phyloP scores from a whole-genome alignment of 2,113 vertebrate genomes.

The Prinia subflava region DNA sequence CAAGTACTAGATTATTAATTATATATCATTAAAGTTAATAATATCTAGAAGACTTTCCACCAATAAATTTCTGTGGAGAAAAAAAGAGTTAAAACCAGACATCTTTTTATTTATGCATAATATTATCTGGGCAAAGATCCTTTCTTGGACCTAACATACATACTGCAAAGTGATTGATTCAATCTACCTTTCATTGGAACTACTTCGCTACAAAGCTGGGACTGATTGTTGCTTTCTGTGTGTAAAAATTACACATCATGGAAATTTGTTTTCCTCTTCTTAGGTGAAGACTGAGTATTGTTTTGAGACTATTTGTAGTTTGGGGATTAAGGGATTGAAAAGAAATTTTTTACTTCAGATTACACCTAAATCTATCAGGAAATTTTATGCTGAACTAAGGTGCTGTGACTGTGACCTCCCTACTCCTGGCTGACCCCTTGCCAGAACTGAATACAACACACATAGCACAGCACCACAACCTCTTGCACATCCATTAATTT shows the following conservation, averaged over 20 bases:
- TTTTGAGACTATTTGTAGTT: neutral
- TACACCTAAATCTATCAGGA: neutral
- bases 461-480: neutral
- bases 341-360: neutral
- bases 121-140: neutral
- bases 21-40: neutral
- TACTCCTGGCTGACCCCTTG: neutral
- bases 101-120: neutral
- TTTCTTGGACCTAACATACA: neutral
- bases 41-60: neutral
- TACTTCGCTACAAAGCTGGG: constrained; percentile 12
- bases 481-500: neutral
- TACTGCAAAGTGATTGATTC: constrained; percentile 7
- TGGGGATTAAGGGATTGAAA: neutral
- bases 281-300: neutral
- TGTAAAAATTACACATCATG: neutral
- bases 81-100: neutral
- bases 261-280: neutral
- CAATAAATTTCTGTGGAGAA: neutral
- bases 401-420: neutral
- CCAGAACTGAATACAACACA: fast-evolving
- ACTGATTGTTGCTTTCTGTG: neutral
- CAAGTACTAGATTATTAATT: constrained; percentile 1
- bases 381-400: neutral
- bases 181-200: constrained; percentile 30